A percentile compares a stretch with the other conserved stretches of the same genome.
phyloP scores from a whole-genome alignment of 1,140 invertebrate genomes.

The Cyclina sinensis region DNA sequence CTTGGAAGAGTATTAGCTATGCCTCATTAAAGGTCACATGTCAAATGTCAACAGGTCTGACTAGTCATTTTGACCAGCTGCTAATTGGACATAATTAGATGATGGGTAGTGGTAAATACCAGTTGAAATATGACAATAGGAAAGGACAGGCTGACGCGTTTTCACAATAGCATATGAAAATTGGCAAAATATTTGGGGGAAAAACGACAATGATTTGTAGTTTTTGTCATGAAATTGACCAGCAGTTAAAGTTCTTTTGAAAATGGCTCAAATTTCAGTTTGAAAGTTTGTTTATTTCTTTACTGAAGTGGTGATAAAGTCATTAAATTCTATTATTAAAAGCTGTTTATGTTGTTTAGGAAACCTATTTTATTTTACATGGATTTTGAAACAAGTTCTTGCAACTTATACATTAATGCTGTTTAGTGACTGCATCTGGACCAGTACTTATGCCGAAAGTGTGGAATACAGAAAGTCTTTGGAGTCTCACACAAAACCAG shows the following conservation, averaged over 20 bases:
- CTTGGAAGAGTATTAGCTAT: conserved; percentile 3
- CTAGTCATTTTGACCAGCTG: conserved; percentile 1
- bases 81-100: conserved; percentile 20
- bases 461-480: too few relatives aligned
- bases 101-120: conserved; percentile 15
- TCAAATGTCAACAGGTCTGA: conserved; percentile 8
- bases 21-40: conserved; percentile 24
- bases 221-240: not conserved
- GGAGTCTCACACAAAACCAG: too few relatives aligned
- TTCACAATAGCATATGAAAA: not conserved
- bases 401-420: too few relatives aligned
- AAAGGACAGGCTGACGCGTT: not conserved
- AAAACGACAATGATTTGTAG: not conserved
- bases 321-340: not conserved
- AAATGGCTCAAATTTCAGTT: not conserved
- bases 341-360: too few relatives aligned
- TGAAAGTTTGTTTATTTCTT: not conserved
- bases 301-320: not conserved
- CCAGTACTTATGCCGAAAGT: too few relatives aligned
- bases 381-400: too few relatives aligned
- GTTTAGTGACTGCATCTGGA: too few relatives aligned
- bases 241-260: not conserved
- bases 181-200: conserved; percentile 8
- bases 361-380: too few relatives aligned
- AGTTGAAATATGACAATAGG: not conserved